phyloP scores from a whole-genome alignment of 2,888 invertebrate genomes.

The Rotaria sp. region DNA sequence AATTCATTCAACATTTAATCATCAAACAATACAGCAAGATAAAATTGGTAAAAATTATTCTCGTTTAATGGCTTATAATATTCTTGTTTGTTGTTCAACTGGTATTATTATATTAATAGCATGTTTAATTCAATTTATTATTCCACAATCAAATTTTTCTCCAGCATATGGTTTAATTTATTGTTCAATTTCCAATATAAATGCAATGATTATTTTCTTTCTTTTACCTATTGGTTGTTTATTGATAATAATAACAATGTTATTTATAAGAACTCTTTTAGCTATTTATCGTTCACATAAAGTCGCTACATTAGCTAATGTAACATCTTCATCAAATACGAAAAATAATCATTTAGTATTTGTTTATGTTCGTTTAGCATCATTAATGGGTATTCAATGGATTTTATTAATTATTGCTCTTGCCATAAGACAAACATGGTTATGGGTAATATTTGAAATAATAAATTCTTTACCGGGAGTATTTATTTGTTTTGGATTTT shows the following conservation, averaged over 20 bases:
- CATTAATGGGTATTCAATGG: slow-evolving; percentile 20
- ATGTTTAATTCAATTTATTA: not conserved
- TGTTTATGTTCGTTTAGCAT: slow-evolving; percentile 8
- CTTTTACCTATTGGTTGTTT: slow-evolving; percentile 3
- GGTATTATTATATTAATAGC: not conserved
- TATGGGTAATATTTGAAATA: slow-evolving; percentile 2
- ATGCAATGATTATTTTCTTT: slow-evolving; percentile 28
- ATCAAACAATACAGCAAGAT: not conserved
- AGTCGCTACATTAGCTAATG: not conserved
- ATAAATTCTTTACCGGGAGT: not conserved
- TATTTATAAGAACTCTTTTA: not conserved
- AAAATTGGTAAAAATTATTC: not conserved
- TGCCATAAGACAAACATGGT: not conserved
- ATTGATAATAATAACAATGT: not conserved
- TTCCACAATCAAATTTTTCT: not conserved
- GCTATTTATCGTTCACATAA: not conserved
- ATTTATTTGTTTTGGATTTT: slow-evolving; percentile 4
- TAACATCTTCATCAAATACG: not conserved
- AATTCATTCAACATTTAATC: not conserved
- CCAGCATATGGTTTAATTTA: not conserved
- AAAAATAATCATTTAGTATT: not conserved
- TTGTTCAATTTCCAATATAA: not conserved
- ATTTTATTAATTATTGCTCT: not conserved
- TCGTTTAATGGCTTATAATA: not conserved
- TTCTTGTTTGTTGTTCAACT: not conserved